Evolutionary conservation across 2,113 vertebrate genomes (phyloP), one percentile per base, ranked within the genome.

Genomic region (Tachycineta bicolor): DNA sequence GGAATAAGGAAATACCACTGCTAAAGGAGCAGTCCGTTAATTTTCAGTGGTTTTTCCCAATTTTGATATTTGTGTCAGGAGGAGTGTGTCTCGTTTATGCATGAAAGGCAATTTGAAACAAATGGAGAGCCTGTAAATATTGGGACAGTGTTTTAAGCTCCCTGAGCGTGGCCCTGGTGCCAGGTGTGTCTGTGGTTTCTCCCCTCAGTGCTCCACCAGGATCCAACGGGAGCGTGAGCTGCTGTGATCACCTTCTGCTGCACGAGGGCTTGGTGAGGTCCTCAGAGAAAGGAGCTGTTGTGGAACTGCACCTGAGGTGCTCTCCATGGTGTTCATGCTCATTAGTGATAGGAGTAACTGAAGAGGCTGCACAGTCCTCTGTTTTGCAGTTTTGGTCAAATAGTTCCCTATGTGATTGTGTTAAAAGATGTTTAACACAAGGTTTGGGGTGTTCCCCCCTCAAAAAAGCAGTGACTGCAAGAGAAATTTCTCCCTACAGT

Each of bases 401-500:
- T 21, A 50, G 5, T 58, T 83, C 25, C 2, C 0, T 62, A 7
- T 53, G n/a, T 41, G 19, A 50, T 19, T 83, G 56, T 53, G 49
- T 46, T 69, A 49, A 76, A 87, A 83, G 23, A 15, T 41, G 50
- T 39, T 90, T 92, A 63, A 74, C 20, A 20, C 7, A 29, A 65
- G 8, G 6, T 65, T 56, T 50, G 58, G 17, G 24, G 4, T 3
- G 7, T 22, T 37, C 4, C 6, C 2, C 2, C 3, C 2, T 1
- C 0, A 10, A 25, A 65, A 39, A 23, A 12, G 1, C 15, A n/a
- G 17, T 37, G n/a, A n/a, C 21, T 53, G 28, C n/a, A 49, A 68
- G 58, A 83, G 28, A 58, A 63, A 31, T 39, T 41, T 55, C 29
- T 90, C 37, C 41, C 59, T 22, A 12, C 3, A 22, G 3, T 52